Evolutionary conservation across 2,113 vertebrate species (phyloP), one percentile per base, ranked within the genome.

Genomic region (Sclerurus mexicanus): DNA sequence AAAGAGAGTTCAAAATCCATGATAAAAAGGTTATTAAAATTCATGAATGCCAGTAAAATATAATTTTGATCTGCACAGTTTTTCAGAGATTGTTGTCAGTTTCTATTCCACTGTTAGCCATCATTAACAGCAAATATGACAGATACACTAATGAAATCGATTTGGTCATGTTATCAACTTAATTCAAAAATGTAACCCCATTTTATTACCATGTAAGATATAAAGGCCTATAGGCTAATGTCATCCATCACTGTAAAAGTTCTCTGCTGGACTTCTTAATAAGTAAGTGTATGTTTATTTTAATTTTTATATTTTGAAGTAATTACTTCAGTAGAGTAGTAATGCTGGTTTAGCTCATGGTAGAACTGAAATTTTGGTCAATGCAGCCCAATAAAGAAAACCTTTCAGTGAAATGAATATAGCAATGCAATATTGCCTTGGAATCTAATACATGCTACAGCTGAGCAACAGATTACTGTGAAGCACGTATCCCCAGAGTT

Each of bases 131-230:
- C 76, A 90, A 84, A 87, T 87, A 95, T 96, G 96, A 96, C 96
- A 97, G 94, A 94, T 79, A 92, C 75, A 71, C 90, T 97, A 94
- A 97, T 96, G 95, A 97, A 95, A 96, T 97, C 67, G 37, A 96
- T 98, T 95, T 89, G 95, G 85, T 92, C 93, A 85, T 89, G 95
- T 97, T 96, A 96, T 95, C 96, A 93, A 80, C 95, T 94, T 96
- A 77, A 95, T 95, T 92, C 96, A 89, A 81, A 96, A 95, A 77
- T 4, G 63, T 81, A 97, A 87, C 88, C 92, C 82, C 33, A 66
- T 89, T 95, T 96, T 82, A 79, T 90, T 88, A 92, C 68, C 39
- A 4, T 47, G 76, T 74, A 86, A 89, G 63, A 85, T 90, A 73
- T 72, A 78, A 89, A 92, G 79, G 44, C 79, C 69, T 59, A 71